A percentile compares a stretch with the other conserved stretches of the same genome.
Evolutionary conservation across 2,888 invertebrate genomes (phyloP).

Genomic region (Torymus auratus): DNA sequence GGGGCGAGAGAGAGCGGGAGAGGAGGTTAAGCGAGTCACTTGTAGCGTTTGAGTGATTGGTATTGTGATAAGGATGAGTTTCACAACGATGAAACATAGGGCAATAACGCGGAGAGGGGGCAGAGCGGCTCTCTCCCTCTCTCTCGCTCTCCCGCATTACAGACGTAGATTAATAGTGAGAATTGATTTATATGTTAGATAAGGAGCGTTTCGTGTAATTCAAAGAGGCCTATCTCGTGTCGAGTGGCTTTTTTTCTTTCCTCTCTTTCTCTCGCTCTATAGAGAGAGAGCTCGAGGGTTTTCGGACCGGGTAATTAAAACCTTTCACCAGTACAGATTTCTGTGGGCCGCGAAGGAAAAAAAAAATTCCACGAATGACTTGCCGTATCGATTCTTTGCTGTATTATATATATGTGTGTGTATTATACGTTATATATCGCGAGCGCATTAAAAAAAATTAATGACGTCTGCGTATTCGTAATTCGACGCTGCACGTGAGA

Average conservation of each 20-base stretch:
- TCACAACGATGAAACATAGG: conserved; percentile 56
- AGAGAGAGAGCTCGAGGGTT: conserved; percentile 5
- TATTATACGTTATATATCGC: not conserved
- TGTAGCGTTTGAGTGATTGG: conserved; percentile 51
- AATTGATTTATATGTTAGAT: conserved; percentile 56
- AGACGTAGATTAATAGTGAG: conserved; percentile 58
- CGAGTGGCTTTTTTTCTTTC: conserved; percentile 35
- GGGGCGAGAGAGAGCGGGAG: conserved; percentile 17
- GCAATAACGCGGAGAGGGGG: conserved; percentile 14
- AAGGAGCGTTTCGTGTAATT: conserved; percentile 52
- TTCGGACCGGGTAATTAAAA: conserved; percentile 44
- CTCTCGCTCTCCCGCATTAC: conserved; percentile 19
- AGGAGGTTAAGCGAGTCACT: conserved; percentile 47
- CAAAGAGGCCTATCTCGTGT: conserved; percentile 45
- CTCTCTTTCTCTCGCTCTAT: conserved; percentile 56
- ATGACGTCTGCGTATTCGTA: conserved; percentile 19
- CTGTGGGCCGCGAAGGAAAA: not conserved
- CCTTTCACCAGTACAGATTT: conserved; percentile 44
- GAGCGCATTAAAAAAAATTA: not conserved
- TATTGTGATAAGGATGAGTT: conserved; percentile 58
- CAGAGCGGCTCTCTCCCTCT: not conserved
- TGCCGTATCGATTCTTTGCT: conserved; percentile 27
- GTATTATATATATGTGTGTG: conserved; percentile 6
- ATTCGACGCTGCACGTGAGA: too few relatives aligned
- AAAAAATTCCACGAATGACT: conserved; percentile 47